A percentile compares a stretch with the other conserved stretches of the same genome.
phyloP scores from a whole-genome alignment of 2,888 invertebrate species.

The Torymus texanus region DNA sequence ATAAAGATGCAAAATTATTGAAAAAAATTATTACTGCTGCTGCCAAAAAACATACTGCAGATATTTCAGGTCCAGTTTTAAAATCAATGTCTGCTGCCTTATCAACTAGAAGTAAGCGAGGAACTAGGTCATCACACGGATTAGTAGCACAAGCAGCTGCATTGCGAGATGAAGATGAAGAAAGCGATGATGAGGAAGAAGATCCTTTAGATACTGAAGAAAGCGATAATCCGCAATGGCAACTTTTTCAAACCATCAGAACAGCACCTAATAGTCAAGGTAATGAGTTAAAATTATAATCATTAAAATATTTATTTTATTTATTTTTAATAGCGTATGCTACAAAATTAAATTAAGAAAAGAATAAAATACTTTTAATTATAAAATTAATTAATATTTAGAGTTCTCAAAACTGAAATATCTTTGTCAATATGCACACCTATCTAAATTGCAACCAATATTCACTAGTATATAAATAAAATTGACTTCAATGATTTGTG shows the following conservation, averaged over 20 bases:
- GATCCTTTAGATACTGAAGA: slow-evolving; percentile 77
- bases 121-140: slow-evolving; percentile 74
- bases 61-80: slow-evolving; percentile 61
- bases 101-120: slow-evolving; percentile 72
- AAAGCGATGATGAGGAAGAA: slow-evolving; percentile 79
- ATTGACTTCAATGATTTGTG: no score
- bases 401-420: no score
- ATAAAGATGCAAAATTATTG: slow-evolving; percentile 93
- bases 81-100: slow-evolving; percentile 67
- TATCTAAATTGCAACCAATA: no score
- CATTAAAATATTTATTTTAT: no score
- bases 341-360: no score
- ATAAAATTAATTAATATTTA: no score
- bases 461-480: no score
- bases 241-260: slow-evolving; percentile 89
- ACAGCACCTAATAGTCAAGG: slow-evolving; percentile 78
- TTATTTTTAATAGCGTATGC: no score
- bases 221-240: slow-evolving; percentile 90
- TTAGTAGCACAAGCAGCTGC: slow-evolving; percentile 80
- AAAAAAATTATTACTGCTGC: slow-evolving; percentile 82
- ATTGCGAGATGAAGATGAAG: slow-evolving; percentile 80
- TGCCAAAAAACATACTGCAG: slow-evolving; percentile 70
- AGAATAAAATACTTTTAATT: no score
- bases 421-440: no score
- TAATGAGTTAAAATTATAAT: slow-evolving; percentile 51